Conservation (phyloP, 2,797 vertebrate species). For the Anguilla obscura region DNA sequence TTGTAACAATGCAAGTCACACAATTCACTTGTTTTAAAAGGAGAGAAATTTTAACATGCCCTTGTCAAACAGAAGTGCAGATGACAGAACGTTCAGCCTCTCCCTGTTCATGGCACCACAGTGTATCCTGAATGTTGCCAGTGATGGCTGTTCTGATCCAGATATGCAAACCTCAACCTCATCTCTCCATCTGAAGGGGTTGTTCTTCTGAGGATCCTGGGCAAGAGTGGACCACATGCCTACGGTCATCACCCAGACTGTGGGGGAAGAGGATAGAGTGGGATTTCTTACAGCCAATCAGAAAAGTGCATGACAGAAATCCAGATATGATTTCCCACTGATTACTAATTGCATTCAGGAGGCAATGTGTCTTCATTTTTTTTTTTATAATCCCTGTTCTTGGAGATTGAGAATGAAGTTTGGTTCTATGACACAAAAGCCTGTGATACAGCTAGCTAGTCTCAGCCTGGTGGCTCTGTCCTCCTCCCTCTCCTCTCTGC, state of each 20-base stretch:
- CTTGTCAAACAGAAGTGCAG: neutral
- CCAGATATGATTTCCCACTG: neutral
- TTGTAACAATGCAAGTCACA: neutral
- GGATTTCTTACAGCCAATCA: neutral
- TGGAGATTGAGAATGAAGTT: conserved; percentile 29
- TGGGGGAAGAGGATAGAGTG: neutral
- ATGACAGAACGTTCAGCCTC: neutral
- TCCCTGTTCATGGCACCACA: neutral
- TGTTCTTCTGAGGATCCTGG: neutral
- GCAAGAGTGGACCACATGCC: neutral
- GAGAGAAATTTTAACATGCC: neutral
- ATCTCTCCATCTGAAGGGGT: neutral
- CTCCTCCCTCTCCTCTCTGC: conserved; percentile 39
- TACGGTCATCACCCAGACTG: neutral
- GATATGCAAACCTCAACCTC: neutral
- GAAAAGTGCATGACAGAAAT: neutral
- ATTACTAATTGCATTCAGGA: neutral
- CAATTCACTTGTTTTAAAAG: neutral
- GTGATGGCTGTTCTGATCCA: neutral
- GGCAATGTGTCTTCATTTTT: neutral
- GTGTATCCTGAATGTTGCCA: neutral
- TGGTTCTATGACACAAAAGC: conserved; percentile 23
- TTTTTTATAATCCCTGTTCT: neutral
- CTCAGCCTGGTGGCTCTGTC: neutral
- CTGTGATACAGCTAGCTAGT: conserved; percentile 25